A percentile compares a stretch with the other conserved stretches of the same genome.
phyloP scores from a whole-genome alignment of 2,113 vertebrate genomes.

The Procavia capensis region DNA sequence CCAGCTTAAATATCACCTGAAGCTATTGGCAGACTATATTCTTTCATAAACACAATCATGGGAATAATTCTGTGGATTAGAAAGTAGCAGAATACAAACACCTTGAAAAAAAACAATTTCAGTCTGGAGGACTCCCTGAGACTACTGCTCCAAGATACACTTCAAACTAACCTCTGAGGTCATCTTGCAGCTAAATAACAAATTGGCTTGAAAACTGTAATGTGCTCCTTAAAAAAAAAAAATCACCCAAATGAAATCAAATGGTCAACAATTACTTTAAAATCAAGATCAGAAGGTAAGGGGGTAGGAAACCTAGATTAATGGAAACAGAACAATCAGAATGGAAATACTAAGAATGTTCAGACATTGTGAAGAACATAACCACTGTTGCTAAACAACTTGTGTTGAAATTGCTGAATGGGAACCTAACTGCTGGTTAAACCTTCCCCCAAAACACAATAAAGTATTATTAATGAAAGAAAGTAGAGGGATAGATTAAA shows the following conservation, averaged over 20 bases:
- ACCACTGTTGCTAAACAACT: background rate
- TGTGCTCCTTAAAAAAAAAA: background rate
- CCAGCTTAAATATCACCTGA: background rate
- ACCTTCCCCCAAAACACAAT: background rate
- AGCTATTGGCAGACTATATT: background rate
- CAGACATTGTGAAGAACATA: background rate
- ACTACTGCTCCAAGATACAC: background rate
- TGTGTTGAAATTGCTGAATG: background rate
- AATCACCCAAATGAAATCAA: background rate
- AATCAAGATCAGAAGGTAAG: background rate
- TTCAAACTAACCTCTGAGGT: background rate
- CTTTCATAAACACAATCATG: constrained; percentile 30
- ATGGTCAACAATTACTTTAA: background rate
- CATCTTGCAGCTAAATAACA: background rate
- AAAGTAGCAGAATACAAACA: background rate
- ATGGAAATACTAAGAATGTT: background rate
- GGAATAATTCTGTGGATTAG: constrained; percentile 15
- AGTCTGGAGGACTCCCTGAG: background rate
- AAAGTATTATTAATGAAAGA: background rate
- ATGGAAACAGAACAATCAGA: background rate
- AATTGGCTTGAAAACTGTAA: background rate
- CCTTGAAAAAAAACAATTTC: background rate
- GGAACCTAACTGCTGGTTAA: background rate
- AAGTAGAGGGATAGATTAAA: background rate
- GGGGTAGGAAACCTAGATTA: background rate